Evolutionary conservation across 2,113 vertebrate species (phyloP).

Genomic region (Tragulus kanchil): DNA sequence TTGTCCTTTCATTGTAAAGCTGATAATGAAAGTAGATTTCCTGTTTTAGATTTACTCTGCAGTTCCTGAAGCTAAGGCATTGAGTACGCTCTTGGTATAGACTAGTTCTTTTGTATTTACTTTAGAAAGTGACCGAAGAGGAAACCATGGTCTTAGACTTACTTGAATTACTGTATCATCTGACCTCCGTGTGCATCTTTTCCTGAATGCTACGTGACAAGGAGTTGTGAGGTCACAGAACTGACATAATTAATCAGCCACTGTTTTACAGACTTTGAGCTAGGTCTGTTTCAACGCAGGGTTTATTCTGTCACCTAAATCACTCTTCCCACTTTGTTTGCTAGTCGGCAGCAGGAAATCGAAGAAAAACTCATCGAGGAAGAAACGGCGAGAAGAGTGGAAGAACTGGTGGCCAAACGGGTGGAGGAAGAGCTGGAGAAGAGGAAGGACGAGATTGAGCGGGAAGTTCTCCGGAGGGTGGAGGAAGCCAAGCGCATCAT

Average conservation of each 20-base stretch:
- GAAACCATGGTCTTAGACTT: not conserved
- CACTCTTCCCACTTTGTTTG: conserved; percentile 37
- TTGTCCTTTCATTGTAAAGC: not conserved
- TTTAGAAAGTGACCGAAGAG: not conserved
- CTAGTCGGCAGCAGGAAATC: conserved; percentile 96
- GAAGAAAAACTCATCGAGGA: conserved; percentile 99
- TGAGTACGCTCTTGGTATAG: not conserved
- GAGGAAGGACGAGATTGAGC: conserved; percentile 98
- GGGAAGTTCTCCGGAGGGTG: conserved; percentile 97
- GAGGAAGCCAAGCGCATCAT: conserved; percentile 99
- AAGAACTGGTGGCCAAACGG: conserved; percentile 98
- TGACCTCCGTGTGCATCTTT: not conserved
- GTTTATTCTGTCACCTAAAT: not conserved
- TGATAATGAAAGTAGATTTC: not conserved
- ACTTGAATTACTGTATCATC: not conserved
- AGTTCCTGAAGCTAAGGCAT: not conserved
- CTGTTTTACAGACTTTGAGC: not conserved
- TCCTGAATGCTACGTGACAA: not conserved
- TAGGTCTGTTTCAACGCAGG: not conserved
- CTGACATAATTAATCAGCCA: not conserved
- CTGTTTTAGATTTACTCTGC: not conserved
- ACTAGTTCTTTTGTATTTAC: not conserved
- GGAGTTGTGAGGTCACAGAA: not conserved
- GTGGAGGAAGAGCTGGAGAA: conserved; percentile 99
- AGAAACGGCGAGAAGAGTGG: conserved; percentile 98